phyloP scores from a whole-genome alignment of 2,113 vertebrate genomes.

The Trogon melanurus region DNA sequence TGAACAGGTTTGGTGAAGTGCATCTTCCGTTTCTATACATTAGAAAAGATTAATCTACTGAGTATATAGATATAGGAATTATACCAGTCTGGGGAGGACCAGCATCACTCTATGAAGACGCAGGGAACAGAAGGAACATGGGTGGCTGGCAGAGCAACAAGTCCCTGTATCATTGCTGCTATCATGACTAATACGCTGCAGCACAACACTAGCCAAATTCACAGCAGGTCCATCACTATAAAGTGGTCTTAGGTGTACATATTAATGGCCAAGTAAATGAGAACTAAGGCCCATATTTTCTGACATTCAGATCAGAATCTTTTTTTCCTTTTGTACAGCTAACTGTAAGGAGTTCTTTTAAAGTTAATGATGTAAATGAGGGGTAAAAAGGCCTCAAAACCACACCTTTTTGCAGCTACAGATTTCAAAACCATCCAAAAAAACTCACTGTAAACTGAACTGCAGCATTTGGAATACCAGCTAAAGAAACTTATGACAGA shows the following conservation, averaged over 20 bases:
- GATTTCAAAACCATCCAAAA: background rate
- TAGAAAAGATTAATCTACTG: background rate
- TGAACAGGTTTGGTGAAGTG: background rate
- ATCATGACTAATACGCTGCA: background rate
- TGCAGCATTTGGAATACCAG: background rate
- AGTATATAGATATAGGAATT: background rate
- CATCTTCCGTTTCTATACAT: background rate
- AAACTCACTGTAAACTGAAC: background rate
- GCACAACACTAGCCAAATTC: background rate
- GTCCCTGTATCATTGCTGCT: background rate
- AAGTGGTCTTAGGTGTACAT: background rate
- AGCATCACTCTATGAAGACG: rapidly evolving
- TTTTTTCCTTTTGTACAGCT: background rate
- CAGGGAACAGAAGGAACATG: background rate
- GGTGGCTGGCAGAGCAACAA: background rate
- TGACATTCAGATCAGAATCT: background rate
- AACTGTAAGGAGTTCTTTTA: background rate
- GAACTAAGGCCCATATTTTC: background rate
- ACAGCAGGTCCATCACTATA: background rate
- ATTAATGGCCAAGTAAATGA: background rate
- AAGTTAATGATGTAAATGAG: background rate
- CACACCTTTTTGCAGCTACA: background rate
- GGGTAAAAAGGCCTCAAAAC: background rate
- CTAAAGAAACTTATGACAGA: background rate
- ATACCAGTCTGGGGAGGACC: background rate